Base-by-base conservation (phyloP, 2,797 vertebrate genomes). In the Sciurus carolinensis region DNA sequence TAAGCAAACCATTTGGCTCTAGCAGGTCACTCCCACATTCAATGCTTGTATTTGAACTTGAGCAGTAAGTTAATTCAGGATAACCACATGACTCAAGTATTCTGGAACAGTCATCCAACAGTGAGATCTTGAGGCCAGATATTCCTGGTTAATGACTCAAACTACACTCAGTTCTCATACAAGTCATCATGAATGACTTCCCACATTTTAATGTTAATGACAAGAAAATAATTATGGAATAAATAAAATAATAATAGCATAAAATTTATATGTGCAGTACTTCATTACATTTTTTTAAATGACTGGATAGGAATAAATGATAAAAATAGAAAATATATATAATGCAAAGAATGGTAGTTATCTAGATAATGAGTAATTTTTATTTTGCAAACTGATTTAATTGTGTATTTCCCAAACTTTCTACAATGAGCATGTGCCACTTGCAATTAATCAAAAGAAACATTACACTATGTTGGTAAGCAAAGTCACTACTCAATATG, bases 371-470 rank as follows among this genome's bases (percentile, higher is more conserved):
- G 36, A 87, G 12, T 72, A 76, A 52, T 82, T 91, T 90, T 93
- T 44, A 93, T 66, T 95, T 86, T 93, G 69, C 5, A 69, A 92
- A 83, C 7, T 71, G 14, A 67, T 67, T 12, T 57, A 24, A 86
- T 87, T 76, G 52, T 54, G 3, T 62, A 57, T 72, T 88, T 96
- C 24, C 42, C 42, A 90, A 54, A 69, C 71, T 79, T 90, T 83
- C 22, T 33, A 76, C 42, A 82, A 47, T 87, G 26, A 87, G 18
- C 2, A 30, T 36, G 5, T 42, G 52, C 50, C 57, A 85, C 64
- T 85, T 59, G 83, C 5, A 83, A n/a, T 64, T n/a, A 93, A 28
- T 86, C 67, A 81, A 92, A 87, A 76, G 5, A 83, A 89, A 30
- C 62, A n/a, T 72, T 52, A 50, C 7, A 33, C 3, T 77, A 12